phyloP scores from a whole-genome alignment of 2,888 invertebrate genomes.

The Eledona agricola region DNA sequence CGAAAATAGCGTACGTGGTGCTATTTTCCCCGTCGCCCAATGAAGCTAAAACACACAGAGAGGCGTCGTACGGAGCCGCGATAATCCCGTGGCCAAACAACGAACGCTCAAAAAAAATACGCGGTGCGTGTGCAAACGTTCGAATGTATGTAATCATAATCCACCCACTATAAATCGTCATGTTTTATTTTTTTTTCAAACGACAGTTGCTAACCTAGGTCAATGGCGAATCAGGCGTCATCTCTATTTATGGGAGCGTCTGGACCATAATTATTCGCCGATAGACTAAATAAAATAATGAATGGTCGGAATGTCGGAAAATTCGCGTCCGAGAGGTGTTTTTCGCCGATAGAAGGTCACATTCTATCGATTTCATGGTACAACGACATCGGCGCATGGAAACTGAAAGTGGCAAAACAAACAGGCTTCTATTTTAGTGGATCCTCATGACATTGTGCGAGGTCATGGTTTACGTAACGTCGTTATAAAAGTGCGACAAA shows the following conservation, averaged over 20 bases:
- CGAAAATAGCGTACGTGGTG: not conserved
- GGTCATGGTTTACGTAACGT: constrained; percentile 61
- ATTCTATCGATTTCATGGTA: constrained; percentile 31
- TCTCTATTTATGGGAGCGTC: constrained; percentile 36
- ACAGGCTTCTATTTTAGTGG: constrained; percentile 47
- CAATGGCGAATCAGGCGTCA: constrained; percentile 45
- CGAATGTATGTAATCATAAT: no score
- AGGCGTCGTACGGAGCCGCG: no score
- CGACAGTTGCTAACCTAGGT: constrained; percentile 45
- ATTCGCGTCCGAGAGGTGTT: constrained; percentile 10
- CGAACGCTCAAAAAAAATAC: no score
- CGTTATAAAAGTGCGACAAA: constrained; percentile 26
- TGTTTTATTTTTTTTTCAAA: constrained; percentile 8
- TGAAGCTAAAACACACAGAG: constrained; percentile 7
- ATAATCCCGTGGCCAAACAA: no score
- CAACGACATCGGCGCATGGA: constrained; percentile 43
- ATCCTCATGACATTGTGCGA: constrained; percentile 58
- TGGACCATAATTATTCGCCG: not conserved
- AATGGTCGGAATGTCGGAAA: constrained; percentile 1
- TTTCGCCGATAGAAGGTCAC: constrained; percentile 27
- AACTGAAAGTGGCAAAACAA: constrained; percentile 48
- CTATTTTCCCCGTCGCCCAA: constrained; percentile 8
- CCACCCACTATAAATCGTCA: constrained; percentile 12
- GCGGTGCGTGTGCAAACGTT: no score
- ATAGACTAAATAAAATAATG: not conserved